Evolutionary conservation across 2,797 vertebrate species (phyloP).

Genomic region (Chlorospingus flavigularis): DNA sequence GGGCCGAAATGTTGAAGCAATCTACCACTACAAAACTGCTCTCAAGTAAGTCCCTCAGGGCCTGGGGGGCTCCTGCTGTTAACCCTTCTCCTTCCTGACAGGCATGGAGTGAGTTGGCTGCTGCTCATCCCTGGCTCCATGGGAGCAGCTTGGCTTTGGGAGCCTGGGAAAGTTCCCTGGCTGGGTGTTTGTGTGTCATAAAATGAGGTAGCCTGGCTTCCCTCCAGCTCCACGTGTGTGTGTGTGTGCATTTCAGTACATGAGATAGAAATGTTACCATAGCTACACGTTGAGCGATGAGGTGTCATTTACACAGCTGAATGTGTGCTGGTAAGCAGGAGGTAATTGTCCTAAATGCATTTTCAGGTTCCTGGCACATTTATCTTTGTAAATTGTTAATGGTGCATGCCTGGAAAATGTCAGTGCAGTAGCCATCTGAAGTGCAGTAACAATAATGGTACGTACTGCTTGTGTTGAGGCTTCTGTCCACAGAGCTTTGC

Average conservation of each 20-base stretch:
- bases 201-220: neutral
- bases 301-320: neutral
- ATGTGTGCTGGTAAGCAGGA: slow-evolving; percentile 3
- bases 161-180: neutral
- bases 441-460: slow-evolving; percentile 34
- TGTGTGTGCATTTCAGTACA: neutral
- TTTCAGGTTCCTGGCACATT: slow-evolving; percentile 21
- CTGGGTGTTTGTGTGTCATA: neutral
- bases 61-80: neutral
- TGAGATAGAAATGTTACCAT: slow-evolving; percentile 38
- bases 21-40: slow-evolving; percentile 91
- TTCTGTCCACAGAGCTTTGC: slow-evolving; percentile 40
- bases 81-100: neutral
- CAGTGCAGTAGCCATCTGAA: neutral
- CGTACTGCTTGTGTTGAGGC: slow-evolving; percentile 23
- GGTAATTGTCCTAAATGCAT: slow-evolving; percentile 47
- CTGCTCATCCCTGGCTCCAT: neutral
- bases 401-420: slow-evolving; percentile 17
- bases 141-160: neutral
- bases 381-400: slow-evolving; percentile 50
- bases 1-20: slow-evolving; percentile 85
- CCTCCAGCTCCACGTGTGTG: neutral
- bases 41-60: slow-evolving; percentile 81
- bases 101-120: fast-evolving
- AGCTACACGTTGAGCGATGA: neutral